Conservation (phyloP, 2,888 invertebrate species). For the Orthonychiurus folsomi region DNA sequence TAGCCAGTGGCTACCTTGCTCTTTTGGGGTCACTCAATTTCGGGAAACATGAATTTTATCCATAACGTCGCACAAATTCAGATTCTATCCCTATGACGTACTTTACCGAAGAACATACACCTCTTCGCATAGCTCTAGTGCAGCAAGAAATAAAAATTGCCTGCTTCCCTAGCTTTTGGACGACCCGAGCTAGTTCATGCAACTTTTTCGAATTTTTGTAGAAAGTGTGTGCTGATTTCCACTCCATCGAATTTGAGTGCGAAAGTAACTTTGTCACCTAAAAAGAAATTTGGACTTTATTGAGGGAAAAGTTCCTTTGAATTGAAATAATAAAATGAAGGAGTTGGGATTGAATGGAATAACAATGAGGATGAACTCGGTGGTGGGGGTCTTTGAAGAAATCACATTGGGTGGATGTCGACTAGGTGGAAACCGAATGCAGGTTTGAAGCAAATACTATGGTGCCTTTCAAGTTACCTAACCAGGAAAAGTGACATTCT, state of each 20-base stretch:
- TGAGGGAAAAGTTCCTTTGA: not conserved
- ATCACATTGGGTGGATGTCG: not conserved
- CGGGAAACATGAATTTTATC: too few species aligned
- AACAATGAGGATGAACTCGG: not conserved
- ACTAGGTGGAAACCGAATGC: too few species aligned
- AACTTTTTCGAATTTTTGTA: not conserved
- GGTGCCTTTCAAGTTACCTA: too few species aligned
- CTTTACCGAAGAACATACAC: too few species aligned
- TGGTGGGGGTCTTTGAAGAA: not conserved
- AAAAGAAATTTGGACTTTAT: not conserved
- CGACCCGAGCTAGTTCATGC: too few species aligned
- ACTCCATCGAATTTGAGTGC: not conserved
- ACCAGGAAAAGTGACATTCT: too few species aligned
- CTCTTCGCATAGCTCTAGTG: not conserved
- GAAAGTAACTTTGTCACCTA: not conserved
- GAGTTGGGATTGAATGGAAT: not conserved
- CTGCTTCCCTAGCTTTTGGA: too few species aligned
- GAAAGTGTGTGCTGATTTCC: not conserved
- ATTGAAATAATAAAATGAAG: conserved; percentile 1
- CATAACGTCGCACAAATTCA: not conserved
- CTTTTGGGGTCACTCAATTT: too few species aligned
- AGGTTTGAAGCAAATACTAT: too few species aligned
- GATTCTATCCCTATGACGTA: too few species aligned
- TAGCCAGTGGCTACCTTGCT: too few species aligned
- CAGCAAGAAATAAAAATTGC: too few species aligned